A percentile compares a stretch with the other conserved stretches of the same genome.
Evolutionary conservation across 2,888 invertebrate species (phyloP).

Genomic region (Nematopogon swammerdamellus): DNA sequence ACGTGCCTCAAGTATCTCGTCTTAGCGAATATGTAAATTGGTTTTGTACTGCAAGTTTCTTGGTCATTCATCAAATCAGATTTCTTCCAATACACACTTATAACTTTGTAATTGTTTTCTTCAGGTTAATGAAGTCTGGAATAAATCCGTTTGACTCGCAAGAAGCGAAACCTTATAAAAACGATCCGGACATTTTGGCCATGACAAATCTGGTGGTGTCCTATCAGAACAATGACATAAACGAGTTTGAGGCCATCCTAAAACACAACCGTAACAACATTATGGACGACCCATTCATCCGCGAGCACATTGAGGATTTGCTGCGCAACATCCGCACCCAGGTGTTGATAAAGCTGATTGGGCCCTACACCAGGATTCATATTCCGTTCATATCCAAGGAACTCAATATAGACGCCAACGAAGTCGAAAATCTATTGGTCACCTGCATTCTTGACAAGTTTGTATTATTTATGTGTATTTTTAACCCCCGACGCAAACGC

Average conservation of each 20-base stretch:
- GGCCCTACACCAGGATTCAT: slow-evolving; percentile 96
- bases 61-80: slow-evolving; percentile 1
- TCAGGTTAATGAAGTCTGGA: slow-evolving; percentile 96
- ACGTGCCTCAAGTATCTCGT: slow-evolving; percentile 98
- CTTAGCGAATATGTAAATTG: slow-evolving; percentile 92
- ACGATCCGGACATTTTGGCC: slow-evolving; percentile 97
- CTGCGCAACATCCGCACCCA: slow-evolving; percentile 94
- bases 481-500: too few species aligned
- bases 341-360: slow-evolving; percentile 94
- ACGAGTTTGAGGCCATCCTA: slow-evolving; percentile 95
- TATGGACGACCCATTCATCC: slow-evolving; percentile 98
- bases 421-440: slow-evolving; percentile 94
- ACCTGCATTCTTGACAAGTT: slow-evolving; percentile 97
- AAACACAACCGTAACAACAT: slow-evolving; percentile 92
- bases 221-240: slow-evolving; percentile 98
- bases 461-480: slow-evolving; percentile 28
- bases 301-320: slow-evolving; percentile 98
- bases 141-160: slow-evolving; percentile 99
- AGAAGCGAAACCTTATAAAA: slow-evolving; percentile 99
- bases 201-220: slow-evolving; percentile 98
- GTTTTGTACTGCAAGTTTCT: slow-evolving; percentile 5
- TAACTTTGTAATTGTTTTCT: neutral
- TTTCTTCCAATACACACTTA: slow-evolving; percentile 2
- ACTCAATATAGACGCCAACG: slow-evolving; percentile 87
- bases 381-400: slow-evolving; percentile 97